phyloP scores from a whole-genome alignment of 2,113 vertebrate species.

The Sturnus vulgaris region DNA sequence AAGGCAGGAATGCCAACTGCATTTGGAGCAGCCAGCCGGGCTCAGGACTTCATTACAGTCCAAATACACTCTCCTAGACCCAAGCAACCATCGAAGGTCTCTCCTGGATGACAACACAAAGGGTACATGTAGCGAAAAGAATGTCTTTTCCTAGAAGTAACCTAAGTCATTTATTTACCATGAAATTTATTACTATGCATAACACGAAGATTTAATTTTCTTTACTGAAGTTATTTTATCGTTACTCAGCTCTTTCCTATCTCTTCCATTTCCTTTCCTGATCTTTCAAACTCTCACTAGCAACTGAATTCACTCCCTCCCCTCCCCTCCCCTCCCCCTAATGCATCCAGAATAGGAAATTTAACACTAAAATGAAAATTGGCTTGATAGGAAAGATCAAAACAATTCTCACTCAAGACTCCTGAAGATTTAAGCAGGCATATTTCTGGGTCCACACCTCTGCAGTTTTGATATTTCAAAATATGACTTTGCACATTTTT shows the following conservation, averaged over 20 bases:
- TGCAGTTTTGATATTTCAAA: neutral
- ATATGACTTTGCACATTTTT: neutral
- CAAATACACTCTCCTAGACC: neutral
- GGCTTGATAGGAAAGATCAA: neutral
- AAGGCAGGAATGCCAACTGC: neutral
- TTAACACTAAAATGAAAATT: neutral
- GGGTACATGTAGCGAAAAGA: neutral
- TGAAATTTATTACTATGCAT: neutral
- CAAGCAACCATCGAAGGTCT: fast-evolving
- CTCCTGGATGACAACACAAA: neutral
- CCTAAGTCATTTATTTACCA: neutral
- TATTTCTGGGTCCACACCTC: neutral
- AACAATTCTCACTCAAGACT: neutral
- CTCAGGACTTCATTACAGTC: neutral
- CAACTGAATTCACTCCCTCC: neutral
- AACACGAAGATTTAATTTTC: neutral
- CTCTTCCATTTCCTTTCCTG: neutral
- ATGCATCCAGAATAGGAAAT: neutral
- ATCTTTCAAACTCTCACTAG: neutral
- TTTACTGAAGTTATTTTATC: neutral
- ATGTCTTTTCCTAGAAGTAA: neutral
- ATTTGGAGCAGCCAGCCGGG: neutral
- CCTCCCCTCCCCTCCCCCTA: neutral
- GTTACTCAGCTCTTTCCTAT: neutral
- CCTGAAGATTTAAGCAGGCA: neutral